Evolutionary conservation across 2,888 invertebrate genomes (phyloP).

Genomic region (Polylopha cassiicola): DNA sequence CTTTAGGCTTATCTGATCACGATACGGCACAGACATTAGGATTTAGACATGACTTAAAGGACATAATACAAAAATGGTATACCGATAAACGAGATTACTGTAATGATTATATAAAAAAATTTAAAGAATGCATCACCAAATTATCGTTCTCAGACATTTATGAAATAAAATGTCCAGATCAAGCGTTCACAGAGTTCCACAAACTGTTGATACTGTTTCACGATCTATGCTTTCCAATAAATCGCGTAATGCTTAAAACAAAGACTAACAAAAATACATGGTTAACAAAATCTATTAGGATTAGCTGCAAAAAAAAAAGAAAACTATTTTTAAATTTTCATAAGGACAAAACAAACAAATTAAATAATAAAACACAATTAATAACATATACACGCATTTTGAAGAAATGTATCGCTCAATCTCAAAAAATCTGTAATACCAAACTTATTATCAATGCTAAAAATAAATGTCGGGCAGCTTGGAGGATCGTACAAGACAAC

Average conservation of each 20-base stretch:
- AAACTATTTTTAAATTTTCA: conserved; percentile 2
- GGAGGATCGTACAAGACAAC: background rate
- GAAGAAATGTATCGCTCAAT: background rate
- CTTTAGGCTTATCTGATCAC: too few relatives aligned
- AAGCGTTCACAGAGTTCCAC: too few relatives aligned
- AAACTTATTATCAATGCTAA: background rate
- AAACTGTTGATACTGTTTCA: too few relatives aligned
- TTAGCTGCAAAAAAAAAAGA: conserved; percentile 1
- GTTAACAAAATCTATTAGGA: background rate
- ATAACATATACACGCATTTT: background rate
- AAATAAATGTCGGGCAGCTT: conserved; percentile 4
- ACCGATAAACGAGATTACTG: too few relatives aligned
- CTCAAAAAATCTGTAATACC: background rate
- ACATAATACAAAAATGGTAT: too few relatives aligned
- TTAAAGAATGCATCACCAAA: too few relatives aligned
- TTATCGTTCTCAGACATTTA: too few relatives aligned
- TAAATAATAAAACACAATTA: background rate
- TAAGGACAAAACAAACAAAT: background rate
- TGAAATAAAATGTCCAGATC: too few relatives aligned
- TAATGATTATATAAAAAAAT: too few relatives aligned
- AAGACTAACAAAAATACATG: background rate
- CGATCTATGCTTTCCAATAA: too few relatives aligned
- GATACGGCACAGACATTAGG: too few relatives aligned
- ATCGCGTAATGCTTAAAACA: background rate
- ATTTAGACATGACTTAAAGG: too few relatives aligned